These are phyloP conservation scores for Hyles lineata DNA, from an alignment of 2,888 invertebrate species.

Conservation along the genomic window DNA sequence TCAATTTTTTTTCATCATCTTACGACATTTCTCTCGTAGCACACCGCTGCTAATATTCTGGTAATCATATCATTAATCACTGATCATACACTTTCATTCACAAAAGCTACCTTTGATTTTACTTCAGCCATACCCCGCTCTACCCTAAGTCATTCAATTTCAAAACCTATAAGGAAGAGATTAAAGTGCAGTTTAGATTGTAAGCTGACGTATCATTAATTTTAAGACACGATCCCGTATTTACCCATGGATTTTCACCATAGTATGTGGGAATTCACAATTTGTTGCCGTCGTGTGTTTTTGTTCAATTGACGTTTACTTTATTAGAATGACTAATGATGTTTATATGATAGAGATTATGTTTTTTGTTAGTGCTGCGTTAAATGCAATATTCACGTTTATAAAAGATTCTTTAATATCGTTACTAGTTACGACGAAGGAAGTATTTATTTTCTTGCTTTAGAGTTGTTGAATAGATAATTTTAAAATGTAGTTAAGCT, in stretches of 20 bases:
- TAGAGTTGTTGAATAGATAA: no score
- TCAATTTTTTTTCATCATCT: slow-evolving; percentile 23
- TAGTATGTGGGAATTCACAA: slow-evolving; percentile 82
- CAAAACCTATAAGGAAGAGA: slow-evolving; percentile 41
- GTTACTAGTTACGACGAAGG: neutral
- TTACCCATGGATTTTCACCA: slow-evolving; percentile 83
- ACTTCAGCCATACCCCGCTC: neutral
- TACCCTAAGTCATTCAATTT: slow-evolving; percentile 39
- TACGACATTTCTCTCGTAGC: slow-evolving; percentile 72
- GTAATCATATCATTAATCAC: slow-evolving; percentile 81
- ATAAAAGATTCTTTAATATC: neutral
- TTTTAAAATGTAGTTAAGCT: no score
- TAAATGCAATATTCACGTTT: slow-evolving; percentile 1
- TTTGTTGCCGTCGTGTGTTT: slow-evolving; percentile 82
- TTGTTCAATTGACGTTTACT: slow-evolving; percentile 82
- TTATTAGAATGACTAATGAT: slow-evolving; percentile 77
- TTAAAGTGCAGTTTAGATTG: slow-evolving; percentile 51
- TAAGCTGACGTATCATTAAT: slow-evolving; percentile 65
- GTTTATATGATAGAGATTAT: slow-evolving; percentile 46
- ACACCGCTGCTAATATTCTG: slow-evolving; percentile 72
- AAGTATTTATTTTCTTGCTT: no score
- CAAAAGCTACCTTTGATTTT: slow-evolving; percentile 72
- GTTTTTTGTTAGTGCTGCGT: slow-evolving; percentile 15
- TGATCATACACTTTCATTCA: slow-evolving; percentile 74
- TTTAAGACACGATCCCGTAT: slow-evolving; percentile 70